phyloP scores from a whole-genome alignment of 2,113 vertebrate species.

The Mormyrus lacerda region DNA sequence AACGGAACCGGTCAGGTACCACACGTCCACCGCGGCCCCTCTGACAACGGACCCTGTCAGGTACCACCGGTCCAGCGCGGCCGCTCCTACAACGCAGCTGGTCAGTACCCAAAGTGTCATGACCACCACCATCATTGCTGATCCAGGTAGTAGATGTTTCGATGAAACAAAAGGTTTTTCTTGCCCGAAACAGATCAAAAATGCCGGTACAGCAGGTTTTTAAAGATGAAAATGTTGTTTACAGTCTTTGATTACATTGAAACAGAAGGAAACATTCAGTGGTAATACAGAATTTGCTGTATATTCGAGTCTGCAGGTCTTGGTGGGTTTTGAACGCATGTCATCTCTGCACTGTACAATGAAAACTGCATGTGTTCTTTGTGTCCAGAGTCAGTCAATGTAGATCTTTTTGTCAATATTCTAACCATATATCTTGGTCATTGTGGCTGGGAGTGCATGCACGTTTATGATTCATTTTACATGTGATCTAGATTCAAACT shows the following conservation, averaged over 20 bases:
- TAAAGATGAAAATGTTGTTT: not conserved
- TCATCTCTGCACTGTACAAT: not conserved
- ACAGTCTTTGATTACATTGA: not conserved
- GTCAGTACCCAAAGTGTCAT: conserved; percentile 34
- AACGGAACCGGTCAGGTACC: conserved; percentile 26
- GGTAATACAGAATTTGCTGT: not conserved
- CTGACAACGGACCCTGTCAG: conserved; percentile 25
- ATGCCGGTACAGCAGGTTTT: not conserved
- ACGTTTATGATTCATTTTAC: not conserved
- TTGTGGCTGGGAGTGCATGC: not conserved
- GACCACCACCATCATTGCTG: conserved; percentile 24
- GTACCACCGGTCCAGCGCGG: conserved; percentile 21
- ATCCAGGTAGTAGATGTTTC: conserved; percentile 38
- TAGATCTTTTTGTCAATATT: not conserved
- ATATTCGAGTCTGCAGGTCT: not conserved
- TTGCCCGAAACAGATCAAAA: not conserved
- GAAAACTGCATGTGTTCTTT: not conserved
- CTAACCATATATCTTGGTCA: not conserved
- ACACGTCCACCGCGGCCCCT: conserved; percentile 23
- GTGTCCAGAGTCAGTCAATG: not conserved
- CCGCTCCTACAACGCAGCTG: conserved; percentile 21
- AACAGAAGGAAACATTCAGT: not conserved
- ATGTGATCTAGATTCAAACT: not conserved
- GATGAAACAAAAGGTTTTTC: conserved; percentile 6
- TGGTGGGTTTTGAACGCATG: not conserved